Evolutionary conservation across 2,888 invertebrate genomes (phyloP).

Genomic region (Crioceris asparagi): DNA sequence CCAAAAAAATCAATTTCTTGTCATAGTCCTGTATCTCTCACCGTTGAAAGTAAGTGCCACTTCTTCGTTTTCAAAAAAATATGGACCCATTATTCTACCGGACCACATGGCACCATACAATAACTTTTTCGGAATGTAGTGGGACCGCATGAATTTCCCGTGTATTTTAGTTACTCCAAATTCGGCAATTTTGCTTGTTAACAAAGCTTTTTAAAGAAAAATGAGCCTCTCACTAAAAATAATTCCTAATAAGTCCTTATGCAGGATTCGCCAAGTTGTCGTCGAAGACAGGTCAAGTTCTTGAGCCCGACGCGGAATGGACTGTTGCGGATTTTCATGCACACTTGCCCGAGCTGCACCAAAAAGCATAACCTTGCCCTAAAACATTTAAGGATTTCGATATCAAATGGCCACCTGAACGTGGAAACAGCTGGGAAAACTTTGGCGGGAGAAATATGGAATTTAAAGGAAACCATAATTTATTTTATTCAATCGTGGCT

Average conservation of each 20-base stretch:
- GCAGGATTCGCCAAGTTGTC: background rate
- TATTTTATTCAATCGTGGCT: too few species aligned
- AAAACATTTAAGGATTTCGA: too few species aligned
- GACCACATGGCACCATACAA: background rate
- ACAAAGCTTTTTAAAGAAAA: too few species aligned
- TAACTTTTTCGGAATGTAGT: background rate
- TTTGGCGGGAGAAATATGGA: too few species aligned
- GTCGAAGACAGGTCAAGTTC: background rate
- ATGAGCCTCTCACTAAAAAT: too few species aligned
- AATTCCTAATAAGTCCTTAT: slow-evolving; percentile 1
- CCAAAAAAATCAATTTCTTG: slow-evolving; percentile 5
- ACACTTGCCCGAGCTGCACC: background rate
- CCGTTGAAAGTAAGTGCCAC: slow-evolving; percentile 6
- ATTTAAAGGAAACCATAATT: too few species aligned
- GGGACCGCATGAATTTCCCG: too few species aligned
- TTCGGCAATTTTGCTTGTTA: slow-evolving; percentile 1
- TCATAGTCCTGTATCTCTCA: slow-evolving; percentile 5
- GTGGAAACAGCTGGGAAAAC: too few species aligned
- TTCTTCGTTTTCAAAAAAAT: slow-evolving; percentile 6
- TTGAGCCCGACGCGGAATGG: background rate
- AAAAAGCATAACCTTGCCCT: too few species aligned
- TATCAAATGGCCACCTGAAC: too few species aligned
- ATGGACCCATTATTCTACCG: slow-evolving; percentile 3
- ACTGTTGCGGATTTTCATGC: background rate
- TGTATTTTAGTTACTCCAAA: background rate